These are phyloP conservation scores for Trissolcus japonicus DNA, from an alignment of 2,888 invertebrate species.

Conservation along the genomic window DNA sequence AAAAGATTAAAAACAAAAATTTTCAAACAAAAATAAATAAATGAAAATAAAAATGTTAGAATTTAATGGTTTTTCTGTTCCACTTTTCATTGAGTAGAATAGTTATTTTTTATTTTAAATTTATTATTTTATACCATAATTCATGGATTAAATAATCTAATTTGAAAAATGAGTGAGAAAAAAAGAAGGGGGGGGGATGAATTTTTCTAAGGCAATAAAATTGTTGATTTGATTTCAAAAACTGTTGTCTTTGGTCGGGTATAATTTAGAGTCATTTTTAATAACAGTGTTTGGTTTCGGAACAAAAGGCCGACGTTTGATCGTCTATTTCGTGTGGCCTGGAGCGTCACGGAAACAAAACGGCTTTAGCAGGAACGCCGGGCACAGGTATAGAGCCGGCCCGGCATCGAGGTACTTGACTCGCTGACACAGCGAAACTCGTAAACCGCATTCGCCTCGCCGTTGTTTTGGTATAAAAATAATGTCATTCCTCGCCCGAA, in stretches of 20 bases:
- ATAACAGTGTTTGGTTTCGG: conserved; percentile 42
- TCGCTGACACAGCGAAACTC: conserved; percentile 51
- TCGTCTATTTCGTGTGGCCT: conserved; percentile 42
- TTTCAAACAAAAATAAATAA: not conserved
- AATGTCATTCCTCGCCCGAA: conserved; percentile 37
- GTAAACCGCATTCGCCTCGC: conserved; percentile 39
- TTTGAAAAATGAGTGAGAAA: not conserved
- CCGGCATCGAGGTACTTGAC: conserved; percentile 36
- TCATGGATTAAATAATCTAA: no score
- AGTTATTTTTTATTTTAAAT: no score
- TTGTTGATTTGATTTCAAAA: conserved; percentile 24
- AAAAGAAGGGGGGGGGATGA: not conserved
- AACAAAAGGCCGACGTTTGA: conserved; percentile 34
- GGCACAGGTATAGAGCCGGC: conserved; percentile 36
- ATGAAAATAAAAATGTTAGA: not conserved
- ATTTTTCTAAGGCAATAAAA: conserved; percentile 17
- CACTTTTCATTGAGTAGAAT: not conserved
- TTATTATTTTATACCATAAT: no score
- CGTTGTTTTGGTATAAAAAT: conserved; percentile 26
- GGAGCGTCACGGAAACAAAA: conserved; percentile 42
- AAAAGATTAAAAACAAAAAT: no score
- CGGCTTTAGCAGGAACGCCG: conserved; percentile 33
- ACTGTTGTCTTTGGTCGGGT: conserved; percentile 25
- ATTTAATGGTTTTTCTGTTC: not conserved
- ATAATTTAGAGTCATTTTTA: conserved; percentile 40